phyloP scores from a whole-genome alignment of 2,797 vertebrate species.

The Clamator glandarius region DNA sequence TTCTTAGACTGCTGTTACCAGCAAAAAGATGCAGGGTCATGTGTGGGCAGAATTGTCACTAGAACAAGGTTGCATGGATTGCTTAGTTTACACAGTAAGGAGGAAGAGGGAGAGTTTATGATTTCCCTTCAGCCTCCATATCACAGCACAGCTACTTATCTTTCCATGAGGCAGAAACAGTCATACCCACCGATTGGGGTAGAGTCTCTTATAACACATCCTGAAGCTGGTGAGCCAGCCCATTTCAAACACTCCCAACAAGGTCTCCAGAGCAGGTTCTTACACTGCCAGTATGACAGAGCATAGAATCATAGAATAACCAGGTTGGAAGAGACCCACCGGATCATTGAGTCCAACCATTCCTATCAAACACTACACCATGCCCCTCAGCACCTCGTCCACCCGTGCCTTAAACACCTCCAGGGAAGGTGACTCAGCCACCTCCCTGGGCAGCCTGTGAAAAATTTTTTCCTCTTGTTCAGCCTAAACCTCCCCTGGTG shows the following conservation, averaged over 20 bases:
- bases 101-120: not conserved
- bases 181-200: not conserved
- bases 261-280: not conserved
- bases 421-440: no score
- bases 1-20: not conserved
- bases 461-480: no score
- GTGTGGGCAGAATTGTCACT: not conserved
- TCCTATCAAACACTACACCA: no score
- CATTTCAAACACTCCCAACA: not conserved
- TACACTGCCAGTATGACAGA: fast-evolving
- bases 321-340: no score
- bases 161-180: not conserved
- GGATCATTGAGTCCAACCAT: no score
- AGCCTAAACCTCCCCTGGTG: no score
- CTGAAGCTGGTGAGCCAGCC: not conserved
- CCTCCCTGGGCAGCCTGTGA: no score
- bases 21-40: not conserved
- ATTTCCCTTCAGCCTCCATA: not conserved
- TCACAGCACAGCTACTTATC: not conserved
- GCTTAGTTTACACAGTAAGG: not conserved
- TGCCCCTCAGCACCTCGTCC: no score
- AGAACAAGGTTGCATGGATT: not conserved
- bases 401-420: no score
- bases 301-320: no score
- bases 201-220: not conserved